phyloP scores from a whole-genome alignment of 2,113 vertebrate genomes.

The Turdus rufiventris region DNA sequence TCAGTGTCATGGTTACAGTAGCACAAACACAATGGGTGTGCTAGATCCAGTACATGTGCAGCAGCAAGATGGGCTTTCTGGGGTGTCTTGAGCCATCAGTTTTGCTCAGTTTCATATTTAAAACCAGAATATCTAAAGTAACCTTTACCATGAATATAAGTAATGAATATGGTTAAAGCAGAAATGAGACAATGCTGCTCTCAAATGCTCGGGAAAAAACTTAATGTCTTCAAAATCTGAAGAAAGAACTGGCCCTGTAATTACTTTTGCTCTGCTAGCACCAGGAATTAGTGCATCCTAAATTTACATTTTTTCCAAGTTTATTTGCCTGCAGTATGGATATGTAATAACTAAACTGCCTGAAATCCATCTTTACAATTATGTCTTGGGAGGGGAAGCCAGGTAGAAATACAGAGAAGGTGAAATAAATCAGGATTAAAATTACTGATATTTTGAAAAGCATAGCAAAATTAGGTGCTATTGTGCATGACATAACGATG shows the following conservation, averaged over 20 bases:
- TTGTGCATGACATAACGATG: conserved; percentile 27
- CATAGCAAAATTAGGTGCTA: conserved; percentile 40
- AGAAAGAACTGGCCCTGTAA: neutral
- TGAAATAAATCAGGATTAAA: neutral
- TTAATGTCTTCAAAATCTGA: neutral
- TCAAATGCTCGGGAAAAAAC: neutral
- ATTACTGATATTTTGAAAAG: neutral
- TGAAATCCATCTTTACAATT: neutral
- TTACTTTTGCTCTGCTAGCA: neutral
- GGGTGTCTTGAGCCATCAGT: neutral
- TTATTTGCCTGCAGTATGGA: neutral
- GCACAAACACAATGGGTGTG: neutral
- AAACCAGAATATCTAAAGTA: neutral
- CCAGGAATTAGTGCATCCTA: neutral
- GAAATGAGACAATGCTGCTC: neutral
- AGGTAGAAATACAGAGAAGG: neutral
- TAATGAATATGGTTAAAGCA: neutral
- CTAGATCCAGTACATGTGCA: neutral
- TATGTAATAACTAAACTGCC: neutral
- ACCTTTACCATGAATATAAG: neutral
- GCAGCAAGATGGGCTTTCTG: neutral
- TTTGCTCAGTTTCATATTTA: neutral
- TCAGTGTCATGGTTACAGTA: neutral
- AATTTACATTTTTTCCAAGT: neutral
- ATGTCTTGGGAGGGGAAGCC: neutral